Conservation (phyloP, 2,888 invertebrate species). For the Agonopterix subpropinquella region DNA sequence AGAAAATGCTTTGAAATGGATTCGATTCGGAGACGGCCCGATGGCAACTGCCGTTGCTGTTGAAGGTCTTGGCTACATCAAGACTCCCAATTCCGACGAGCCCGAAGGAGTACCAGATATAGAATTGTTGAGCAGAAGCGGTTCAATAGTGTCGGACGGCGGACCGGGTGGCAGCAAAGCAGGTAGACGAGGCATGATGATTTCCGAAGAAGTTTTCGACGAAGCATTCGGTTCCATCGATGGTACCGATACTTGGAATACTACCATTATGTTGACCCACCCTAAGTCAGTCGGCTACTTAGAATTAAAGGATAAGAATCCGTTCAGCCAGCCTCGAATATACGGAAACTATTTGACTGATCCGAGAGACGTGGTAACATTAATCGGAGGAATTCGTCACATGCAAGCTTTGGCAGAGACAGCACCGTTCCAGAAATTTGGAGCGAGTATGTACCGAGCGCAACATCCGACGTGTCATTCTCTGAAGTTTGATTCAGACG, state of each 20-base stretch:
- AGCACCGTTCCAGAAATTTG: conserved; percentile 65
- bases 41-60: conserved; percentile 74
- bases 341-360: conserved; percentile 81
- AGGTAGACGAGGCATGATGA: conserved; percentile 54
- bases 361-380: conserved; percentile 76
- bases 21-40: conserved; percentile 53
- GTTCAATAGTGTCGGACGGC: conserved; percentile 50
- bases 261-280: conserved; percentile 78
- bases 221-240: conserved; percentile 57
- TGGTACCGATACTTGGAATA: conserved; percentile 66
- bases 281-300: conserved; percentile 82
- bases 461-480: conserved; percentile 77
- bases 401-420: conserved; percentile 63
- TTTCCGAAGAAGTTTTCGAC: conserved; percentile 56
- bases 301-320: conserved; percentile 78
- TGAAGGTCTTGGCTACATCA: conserved; percentile 78
- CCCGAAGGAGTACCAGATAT: conserved; percentile 79
- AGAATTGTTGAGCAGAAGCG: conserved; percentile 80
- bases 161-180: conserved; percentile 50
- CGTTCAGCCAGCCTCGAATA: conserved; percentile 78
- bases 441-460: conserved; percentile 68
- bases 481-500: conserved; percentile 66
- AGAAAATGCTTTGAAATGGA: conserved; percentile 31
- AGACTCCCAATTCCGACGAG: conserved; percentile 70
- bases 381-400: conserved; percentile 76